Percentiles rank a stretch among this genome's conserved stretches.
These are phyloP conservation scores for Apostichopus parvimensis DNA, from an alignment of 35 echinoderm and acorn worm species.

Conservation along the genomic window DNA sequence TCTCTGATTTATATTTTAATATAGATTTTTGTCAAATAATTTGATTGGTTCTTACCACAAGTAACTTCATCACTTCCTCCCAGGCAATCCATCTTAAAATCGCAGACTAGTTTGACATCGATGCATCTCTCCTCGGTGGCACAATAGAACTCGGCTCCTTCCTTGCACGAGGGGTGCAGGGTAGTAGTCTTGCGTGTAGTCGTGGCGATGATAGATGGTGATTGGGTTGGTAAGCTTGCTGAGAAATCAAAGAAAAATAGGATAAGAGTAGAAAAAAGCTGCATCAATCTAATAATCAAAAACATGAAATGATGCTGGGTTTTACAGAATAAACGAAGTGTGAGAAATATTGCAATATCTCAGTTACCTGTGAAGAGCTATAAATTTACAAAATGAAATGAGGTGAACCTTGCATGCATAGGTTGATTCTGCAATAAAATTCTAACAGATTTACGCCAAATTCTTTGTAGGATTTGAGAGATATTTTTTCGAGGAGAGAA, in stretches of 20 bases:
- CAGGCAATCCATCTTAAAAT: slow-evolving; percentile 48
- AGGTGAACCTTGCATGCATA: no score
- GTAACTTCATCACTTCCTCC: slow-evolving; percentile 45
- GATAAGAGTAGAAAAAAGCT: background rate
- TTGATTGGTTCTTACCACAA: background rate
- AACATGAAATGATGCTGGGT: background rate
- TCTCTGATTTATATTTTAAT: no score
- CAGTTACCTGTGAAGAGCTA: no score
- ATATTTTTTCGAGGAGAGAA: no score
- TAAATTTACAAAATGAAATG: no score
- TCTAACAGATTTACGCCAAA: no score
- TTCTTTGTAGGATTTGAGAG: no score
- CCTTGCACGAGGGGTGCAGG: slow-evolving; percentile 36
- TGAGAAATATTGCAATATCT: no score
- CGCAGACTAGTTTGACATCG: slow-evolving; percentile 3
- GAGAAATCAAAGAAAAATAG: background rate
- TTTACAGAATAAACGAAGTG: no score
- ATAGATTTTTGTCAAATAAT: no score
- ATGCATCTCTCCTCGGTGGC: slow-evolving; percentile 42
- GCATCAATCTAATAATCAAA: background rate
- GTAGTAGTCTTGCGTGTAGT: background rate
- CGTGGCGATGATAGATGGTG: background rate
- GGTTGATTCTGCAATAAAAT: no score
- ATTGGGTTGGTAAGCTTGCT: background rate
- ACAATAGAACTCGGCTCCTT: slow-evolving; percentile 29